These are phyloP conservation scores for Antheraea yamamai DNA, from an alignment of 2,888 invertebrate genomes.

Conservation along the genomic window DNA sequence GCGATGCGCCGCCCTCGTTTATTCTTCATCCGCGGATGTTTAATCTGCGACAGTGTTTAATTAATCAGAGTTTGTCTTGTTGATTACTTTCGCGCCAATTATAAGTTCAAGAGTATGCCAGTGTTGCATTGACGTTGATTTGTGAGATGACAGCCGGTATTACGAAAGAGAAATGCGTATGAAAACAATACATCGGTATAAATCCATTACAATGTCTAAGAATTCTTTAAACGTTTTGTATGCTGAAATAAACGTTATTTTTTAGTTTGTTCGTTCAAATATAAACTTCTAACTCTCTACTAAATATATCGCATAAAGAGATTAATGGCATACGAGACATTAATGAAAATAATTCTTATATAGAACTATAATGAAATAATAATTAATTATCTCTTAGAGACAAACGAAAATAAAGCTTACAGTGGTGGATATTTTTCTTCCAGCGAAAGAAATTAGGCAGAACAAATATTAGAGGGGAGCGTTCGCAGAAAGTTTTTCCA, in stretches of 20 bases:
- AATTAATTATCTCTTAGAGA: conserved; percentile 3
- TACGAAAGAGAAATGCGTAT: conserved; percentile 1
- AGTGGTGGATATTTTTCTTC: conserved; percentile 54
- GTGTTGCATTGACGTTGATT: conserved; percentile 60
- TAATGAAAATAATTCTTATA: background rate
- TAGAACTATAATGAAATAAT: conserved; percentile 1
- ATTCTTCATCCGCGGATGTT: conserved; percentile 63
- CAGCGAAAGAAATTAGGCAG: conserved; percentile 59
- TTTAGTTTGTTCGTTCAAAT: background rate
- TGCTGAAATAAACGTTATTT: background rate
- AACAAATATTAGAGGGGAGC: conserved; percentile 58
- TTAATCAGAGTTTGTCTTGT: conserved; percentile 77
- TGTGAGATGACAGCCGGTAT: conserved; percentile 42
- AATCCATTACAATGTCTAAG: background rate
- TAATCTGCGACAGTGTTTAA: conserved; percentile 78
- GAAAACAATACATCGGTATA: background rate
- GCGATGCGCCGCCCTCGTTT: conserved; percentile 44
- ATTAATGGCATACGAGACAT: background rate
- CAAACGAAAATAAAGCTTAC: conserved; percentile 10
- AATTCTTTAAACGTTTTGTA: background rate
- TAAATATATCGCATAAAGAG: background rate
- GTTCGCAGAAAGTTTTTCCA: conserved; percentile 37
- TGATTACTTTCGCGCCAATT: conserved; percentile 75
- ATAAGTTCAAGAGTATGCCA: conserved; percentile 69
- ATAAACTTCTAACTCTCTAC: background rate